These are phyloP conservation scores for Vanessa tameamea DNA, from an alignment of 1,140 invertebrate species.

Conservation along the genomic window DNA sequence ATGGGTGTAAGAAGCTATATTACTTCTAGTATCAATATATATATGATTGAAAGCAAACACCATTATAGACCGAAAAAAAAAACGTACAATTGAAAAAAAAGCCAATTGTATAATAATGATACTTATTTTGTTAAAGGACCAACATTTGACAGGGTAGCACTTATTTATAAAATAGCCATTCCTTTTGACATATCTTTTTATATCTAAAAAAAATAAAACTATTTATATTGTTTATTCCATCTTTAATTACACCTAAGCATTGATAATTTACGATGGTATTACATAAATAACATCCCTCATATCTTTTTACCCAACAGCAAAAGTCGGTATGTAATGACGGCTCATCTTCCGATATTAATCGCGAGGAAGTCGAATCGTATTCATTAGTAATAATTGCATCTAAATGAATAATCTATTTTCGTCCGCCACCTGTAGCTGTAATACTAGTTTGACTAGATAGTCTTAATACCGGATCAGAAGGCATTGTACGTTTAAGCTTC, in stretches of 20 bases:
- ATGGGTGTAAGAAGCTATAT: too few species aligned
- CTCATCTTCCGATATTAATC: constrained; percentile 20
- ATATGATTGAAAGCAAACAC: too few species aligned
- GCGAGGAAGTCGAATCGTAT: constrained; percentile 40
- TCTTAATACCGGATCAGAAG: constrained; percentile 32
- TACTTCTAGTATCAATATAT: too few species aligned
- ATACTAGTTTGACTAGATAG: constrained; percentile 57
- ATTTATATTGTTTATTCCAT: too few species aligned
- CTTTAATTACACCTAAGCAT: background rate
- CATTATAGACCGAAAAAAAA: too few species aligned
- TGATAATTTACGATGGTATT: background rate
- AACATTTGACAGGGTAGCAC: too few species aligned
- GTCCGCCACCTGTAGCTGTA: constrained; percentile 54
- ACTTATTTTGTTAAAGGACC: too few species aligned
- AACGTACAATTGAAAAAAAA: too few species aligned
- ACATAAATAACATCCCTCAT: background rate
- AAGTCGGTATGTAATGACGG: background rate
- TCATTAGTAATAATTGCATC: constrained; percentile 49
- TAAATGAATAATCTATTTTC: constrained; percentile 60
- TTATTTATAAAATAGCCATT: too few species aligned
- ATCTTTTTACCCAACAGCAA: background rate
- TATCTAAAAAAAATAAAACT: too few species aligned
- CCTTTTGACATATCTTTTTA: too few species aligned
- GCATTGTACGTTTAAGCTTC: constrained; percentile 5
- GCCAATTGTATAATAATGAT: too few species aligned